Percentiles rank a stretch among this genome's conserved stretches.
These are phyloP conservation scores for Apteryx owenii DNA, from an alignment of 2,113 vertebrate species.

Conservation along the genomic window DNA sequence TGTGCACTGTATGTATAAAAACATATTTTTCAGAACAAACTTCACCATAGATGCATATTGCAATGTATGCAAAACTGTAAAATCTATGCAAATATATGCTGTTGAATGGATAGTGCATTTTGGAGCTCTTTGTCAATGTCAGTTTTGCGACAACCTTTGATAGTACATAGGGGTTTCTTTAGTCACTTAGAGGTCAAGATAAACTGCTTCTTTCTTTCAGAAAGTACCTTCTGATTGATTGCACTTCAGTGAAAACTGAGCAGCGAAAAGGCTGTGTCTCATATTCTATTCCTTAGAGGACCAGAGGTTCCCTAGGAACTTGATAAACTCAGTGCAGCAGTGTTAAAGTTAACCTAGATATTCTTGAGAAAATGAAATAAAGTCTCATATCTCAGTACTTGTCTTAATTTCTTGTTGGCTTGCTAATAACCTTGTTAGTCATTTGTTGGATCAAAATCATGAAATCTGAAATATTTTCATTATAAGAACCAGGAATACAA, in stretches of 20 bases:
- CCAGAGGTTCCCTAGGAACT: background rate
- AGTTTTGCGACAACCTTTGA: conserved; percentile 29
- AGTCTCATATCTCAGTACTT: background rate
- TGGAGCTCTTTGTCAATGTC: conserved; percentile 20
- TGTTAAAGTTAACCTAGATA: background rate
- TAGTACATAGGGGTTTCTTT: conserved; percentile 7
- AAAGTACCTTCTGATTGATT: conserved; percentile 28
- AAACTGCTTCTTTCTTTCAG: conserved; percentile 22
- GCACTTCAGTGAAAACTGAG: background rate
- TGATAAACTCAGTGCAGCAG: background rate
- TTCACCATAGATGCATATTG: background rate
- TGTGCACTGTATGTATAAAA: background rate
- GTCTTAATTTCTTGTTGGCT: background rate
- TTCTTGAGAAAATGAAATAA: background rate
- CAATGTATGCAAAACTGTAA: background rate
- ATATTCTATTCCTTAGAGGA: background rate
- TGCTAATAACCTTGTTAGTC: background rate
- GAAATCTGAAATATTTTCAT: background rate
- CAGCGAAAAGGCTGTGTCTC: background rate
- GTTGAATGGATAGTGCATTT: background rate
- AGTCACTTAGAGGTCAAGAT: conserved; percentile 35
- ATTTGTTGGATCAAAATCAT: background rate
- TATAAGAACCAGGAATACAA: background rate
- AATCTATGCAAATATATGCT: conserved; percentile 18
- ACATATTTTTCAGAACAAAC: background rate